Evolutionary conservation across 2,113 vertebrate species (phyloP).

Genomic region (Ptilonorhynchus violaceus): DNA sequence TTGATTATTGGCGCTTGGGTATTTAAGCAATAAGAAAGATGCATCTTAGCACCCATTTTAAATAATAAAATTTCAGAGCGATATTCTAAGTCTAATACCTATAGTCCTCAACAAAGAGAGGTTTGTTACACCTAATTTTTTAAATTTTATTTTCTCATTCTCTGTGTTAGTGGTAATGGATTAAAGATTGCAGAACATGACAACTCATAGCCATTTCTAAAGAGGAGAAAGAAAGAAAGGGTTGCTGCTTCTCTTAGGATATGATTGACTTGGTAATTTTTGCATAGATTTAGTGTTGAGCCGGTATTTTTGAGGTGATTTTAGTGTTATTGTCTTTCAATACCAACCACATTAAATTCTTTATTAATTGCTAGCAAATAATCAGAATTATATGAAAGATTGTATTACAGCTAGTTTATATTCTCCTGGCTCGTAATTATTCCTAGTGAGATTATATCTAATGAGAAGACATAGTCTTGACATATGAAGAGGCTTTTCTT

Average conservation of each 20-base stretch:
- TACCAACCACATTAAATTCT: background rate
- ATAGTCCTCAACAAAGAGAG: background rate
- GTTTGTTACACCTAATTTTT: background rate
- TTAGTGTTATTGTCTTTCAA: background rate
- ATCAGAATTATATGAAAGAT: background rate
- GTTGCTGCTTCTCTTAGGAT: background rate
- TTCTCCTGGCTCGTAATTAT: background rate
- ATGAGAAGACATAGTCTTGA: background rate
- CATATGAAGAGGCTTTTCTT: background rate
- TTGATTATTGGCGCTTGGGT: background rate
- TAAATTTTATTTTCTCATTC: background rate
- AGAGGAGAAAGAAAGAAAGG: background rate
- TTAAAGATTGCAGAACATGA: background rate
- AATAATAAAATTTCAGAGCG: background rate
- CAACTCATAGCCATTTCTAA: background rate
- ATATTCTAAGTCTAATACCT: background rate
- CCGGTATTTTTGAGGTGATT: background rate
- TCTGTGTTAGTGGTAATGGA: background rate
- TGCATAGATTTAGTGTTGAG: background rate
- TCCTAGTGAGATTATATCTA: background rate
- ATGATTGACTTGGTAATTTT: background rate
- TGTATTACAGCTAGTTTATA: background rate
- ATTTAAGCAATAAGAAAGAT: background rate
- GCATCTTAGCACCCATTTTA: background rate
- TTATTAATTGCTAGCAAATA: background rate